Evolutionary conservation across 2,888 invertebrate genomes (phyloP).

Genomic region (Rhaphigaster nebulosa): DNA sequence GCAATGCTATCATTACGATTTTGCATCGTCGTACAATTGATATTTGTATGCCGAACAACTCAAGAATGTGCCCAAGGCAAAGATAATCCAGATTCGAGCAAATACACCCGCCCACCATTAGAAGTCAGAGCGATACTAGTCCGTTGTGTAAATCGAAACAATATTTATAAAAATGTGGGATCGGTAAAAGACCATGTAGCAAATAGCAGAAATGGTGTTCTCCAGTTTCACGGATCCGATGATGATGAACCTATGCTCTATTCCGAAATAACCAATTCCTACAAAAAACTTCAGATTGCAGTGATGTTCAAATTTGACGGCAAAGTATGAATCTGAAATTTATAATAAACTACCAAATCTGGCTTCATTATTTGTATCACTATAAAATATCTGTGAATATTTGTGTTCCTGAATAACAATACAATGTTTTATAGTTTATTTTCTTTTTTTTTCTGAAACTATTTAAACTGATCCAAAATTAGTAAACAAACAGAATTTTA

Average conservation of each 20-base stretch:
- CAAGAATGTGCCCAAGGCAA: too few species aligned
- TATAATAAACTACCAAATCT: too few species aligned
- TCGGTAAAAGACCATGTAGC: not conserved
- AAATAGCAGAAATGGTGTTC: not conserved
- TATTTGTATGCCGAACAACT: too few species aligned
- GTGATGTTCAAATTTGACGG: not conserved
- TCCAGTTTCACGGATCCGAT: slow-evolving; percentile 57
- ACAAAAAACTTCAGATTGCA: slow-evolving; percentile 63
- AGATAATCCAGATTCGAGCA: not conserved
- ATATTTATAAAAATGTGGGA: not conserved
- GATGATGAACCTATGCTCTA: slow-evolving; percentile 56
- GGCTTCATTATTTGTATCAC: too few species aligned
- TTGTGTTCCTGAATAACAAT: too few species aligned
- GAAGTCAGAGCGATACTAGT: slow-evolving; percentile 19
- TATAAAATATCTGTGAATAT: too few species aligned
- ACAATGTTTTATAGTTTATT: too few species aligned
- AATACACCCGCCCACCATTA: not conserved
- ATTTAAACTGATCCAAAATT: too few species aligned
- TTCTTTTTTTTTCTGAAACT: too few species aligned
- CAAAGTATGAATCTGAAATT: not conserved
- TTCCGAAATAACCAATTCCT: slow-evolving; percentile 58
- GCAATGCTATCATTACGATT: too few species aligned
- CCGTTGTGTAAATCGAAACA: not conserved
- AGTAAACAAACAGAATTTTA: too few species aligned
- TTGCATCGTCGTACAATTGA: too few species aligned